These are phyloP conservation scores for Muscicapa adusta DNA, from an alignment of 2,113 vertebrate genomes.

Conservation along the genomic window DNA sequence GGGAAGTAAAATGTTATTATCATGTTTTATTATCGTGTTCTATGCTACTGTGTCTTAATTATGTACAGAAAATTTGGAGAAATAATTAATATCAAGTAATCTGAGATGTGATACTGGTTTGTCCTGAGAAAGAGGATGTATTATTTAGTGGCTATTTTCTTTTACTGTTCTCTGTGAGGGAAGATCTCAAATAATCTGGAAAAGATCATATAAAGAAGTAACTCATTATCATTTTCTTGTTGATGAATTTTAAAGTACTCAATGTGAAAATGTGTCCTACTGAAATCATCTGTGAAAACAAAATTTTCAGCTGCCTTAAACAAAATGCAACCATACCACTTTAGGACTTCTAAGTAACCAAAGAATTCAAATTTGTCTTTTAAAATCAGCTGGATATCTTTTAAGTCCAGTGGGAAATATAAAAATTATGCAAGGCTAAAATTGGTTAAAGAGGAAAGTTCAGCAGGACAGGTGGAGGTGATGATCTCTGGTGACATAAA, in stretches of 20 bases:
- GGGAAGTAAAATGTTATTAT: neutral
- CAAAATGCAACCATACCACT: neutral
- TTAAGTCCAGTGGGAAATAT: neutral
- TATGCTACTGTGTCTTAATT: neutral
- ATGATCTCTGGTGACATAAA: conserved; percentile 9
- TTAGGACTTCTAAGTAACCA: neutral
- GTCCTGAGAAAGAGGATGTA: neutral
- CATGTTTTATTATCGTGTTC: neutral
- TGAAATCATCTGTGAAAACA: neutral
- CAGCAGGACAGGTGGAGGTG: conserved; percentile 8
- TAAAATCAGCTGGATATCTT: neutral
- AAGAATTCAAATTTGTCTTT: neutral
- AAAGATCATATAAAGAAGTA: neutral
- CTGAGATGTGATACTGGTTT: neutral
- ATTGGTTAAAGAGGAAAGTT: conserved; percentile 7
- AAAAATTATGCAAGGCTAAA: neutral
- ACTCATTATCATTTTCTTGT: neutral
- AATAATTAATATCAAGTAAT: neutral
- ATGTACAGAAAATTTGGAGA: neutral
- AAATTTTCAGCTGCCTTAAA: neutral
- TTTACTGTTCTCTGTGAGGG: neutral
- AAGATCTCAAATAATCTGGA: neutral
- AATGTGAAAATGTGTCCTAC: neutral
- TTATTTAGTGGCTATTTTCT: neutral
- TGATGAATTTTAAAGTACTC: neutral